Base-by-base conservation (phyloP, 2,113 vertebrate species). In the Pelvicachromis taeniatus region DNA sequence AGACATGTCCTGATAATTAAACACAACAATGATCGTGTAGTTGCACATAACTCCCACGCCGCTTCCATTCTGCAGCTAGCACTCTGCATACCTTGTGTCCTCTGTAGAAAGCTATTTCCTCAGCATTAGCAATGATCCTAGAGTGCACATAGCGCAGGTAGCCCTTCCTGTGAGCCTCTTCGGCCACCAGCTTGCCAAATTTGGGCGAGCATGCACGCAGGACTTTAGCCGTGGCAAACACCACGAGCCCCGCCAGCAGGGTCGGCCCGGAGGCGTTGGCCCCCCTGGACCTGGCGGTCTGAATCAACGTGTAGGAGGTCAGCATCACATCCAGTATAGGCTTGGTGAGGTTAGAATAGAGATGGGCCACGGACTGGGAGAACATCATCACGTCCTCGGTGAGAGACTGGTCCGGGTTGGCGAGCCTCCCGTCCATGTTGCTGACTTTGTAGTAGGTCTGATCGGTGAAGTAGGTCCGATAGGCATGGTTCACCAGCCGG, bases 311-410 rank as follows among this genome's bases (percentile, higher is more conserved):
- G 92, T 98, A 99, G 58, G 98, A 98, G 33, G 99, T 99, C 61
- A 99, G 96, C 79, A 98, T 81, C 2, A 99, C 98, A 14, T 99
- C 99, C 91, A 99, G 92, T 77, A 99, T 98, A 35, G 99, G 99
- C 87, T 99, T 99, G 89, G 99, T 99, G 56, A 99, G 96, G 92
- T 99, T 99, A n/a, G 98, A 99, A 59, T 99, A 99, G 52, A 99
- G 95, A 78, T 99, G 99, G 0, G 99, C 98, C 85, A 99, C 97
- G 0, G 98, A 99, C 85, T 99, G 99, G 0, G 98, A 97, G 79
- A 99, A 99, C 97, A 98, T 97, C 96, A 97, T 97, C 7, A 99
- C 98, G 86, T 99, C 98, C 94, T 99, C 98, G 0, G 98, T 99
- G 35, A 99, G 97, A 11, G 99, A 99, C 94, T 99, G 99, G 94